A percentile compares a stretch with the other conserved stretches of the same genome.
Evolutionary conservation across 2,113 vertebrate species (phyloP).

Genomic region (Malurus cyaneus): DNA sequence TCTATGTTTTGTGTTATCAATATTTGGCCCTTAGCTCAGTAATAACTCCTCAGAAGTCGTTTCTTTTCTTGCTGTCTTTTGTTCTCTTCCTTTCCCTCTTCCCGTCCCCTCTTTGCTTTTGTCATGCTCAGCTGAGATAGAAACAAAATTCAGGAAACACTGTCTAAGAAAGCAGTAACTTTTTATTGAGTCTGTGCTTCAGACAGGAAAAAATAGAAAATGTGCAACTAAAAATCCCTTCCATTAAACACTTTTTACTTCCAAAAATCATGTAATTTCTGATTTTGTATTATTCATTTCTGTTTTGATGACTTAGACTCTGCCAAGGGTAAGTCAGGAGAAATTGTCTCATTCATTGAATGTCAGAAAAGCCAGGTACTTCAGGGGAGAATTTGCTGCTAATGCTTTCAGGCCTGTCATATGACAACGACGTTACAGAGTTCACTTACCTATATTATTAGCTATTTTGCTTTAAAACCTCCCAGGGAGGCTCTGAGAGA

Average conservation of each 20-base stretch:
- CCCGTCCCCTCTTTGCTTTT: constrained; percentile 26
- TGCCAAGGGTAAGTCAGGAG: constrained; percentile 36
- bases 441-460: constrained; percentile 54
- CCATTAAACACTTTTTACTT: background rate
- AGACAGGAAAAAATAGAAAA: background rate
- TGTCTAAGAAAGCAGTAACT: background rate
- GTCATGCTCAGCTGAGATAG: background rate
- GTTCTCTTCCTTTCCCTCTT: background rate
- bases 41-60: background rate
- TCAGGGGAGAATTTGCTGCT: constrained; percentile 26
- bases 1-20: constrained; percentile 58
- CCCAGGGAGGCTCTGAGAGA: constrained; percentile 27
- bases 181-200: background rate
- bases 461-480: constrained; percentile 62
- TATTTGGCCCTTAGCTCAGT: constrained; percentile 49
- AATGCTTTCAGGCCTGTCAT: constrained; percentile 50
- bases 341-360: constrained; percentile 19
- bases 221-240: background rate
- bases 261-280: background rate
- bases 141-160: background rate
- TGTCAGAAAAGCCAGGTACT: background rate
- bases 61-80: background rate
- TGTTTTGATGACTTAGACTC: background rate
- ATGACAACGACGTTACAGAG: constrained; percentile 40
- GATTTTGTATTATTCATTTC: background rate